Evolutionary conservation across 2,113 vertebrate species (phyloP), one percentile per base, ranked within the genome.

Genomic region (Hippocampus abdominalis): DNA sequence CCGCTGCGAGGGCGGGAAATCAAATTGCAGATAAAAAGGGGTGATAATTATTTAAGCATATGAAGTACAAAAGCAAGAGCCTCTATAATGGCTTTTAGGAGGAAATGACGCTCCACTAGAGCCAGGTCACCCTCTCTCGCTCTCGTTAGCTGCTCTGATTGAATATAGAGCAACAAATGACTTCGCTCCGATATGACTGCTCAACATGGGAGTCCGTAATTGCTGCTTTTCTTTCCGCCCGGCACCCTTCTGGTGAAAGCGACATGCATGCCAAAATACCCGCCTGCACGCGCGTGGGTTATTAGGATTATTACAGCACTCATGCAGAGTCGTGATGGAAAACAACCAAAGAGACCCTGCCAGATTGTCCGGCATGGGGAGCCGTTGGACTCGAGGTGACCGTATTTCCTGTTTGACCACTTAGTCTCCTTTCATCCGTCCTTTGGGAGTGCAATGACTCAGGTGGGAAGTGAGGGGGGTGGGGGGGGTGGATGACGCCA

Each of bases 111-210:
- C 56, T 75, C 67, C 76, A 70, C 78, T 78, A 82, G 73, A 76
- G 81, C 69, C 73, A 82, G 82, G 80, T 83, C 84, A 79, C 84
- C 83, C 75, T 74, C 79, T 84, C 84, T 86, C 84, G 76, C 69
- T 84, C 89, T 89, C 73, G 81, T 86, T 90, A 89, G 89, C 87
- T 79, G 72, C 69, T 40, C 85, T 87, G 83, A 88, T 91, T 91
- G 87, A 91, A 91, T 90, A 89, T 83, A 87, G 85, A 89, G 81
- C 86, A 89, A 90, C 87, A 91, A 90, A 90, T 89, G 79, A 91
- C 86, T 89, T 89, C 87, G 87, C 83, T 87, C 77, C 83, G 85
- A 90, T 87, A 86, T 84, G 86, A 82, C 85, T 86, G 83, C 78
- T 81, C 84, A 85, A 89, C 86, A 89, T 81, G 74, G 86, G 82